phyloP scores from a whole-genome alignment of 2,888 invertebrate species.

The Ophioninae sp. region DNA sequence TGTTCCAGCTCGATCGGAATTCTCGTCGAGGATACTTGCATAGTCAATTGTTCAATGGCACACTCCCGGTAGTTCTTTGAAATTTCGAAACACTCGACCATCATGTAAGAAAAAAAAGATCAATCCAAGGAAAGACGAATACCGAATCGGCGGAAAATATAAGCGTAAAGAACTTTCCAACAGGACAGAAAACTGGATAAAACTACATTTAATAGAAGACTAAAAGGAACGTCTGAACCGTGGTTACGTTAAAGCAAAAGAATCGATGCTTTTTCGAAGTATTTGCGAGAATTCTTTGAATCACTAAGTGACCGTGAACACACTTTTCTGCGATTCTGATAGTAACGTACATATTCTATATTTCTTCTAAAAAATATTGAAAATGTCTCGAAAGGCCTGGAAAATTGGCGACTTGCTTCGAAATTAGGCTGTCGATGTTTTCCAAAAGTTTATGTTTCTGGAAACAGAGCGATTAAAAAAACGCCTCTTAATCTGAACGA shows the following conservation, averaged over 20 bases:
- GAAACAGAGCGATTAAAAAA: no score
- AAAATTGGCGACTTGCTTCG: no score
- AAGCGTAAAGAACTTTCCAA: neutral
- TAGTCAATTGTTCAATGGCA: slow-evolving; percentile 59
- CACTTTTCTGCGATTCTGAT: no score
- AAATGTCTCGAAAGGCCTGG: no score
- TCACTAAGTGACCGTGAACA: no score
- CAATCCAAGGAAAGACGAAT: neutral
- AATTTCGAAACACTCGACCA: slow-evolving; percentile 55
- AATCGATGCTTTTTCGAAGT: neutral
- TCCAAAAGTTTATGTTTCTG: no score
- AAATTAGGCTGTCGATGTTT: no score
- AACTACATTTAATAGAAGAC: neutral
- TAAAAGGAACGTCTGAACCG: neutral
- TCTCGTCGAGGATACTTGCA: slow-evolving; percentile 53
- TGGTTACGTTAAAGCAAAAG: neutral
- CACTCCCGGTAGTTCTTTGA: slow-evolving; percentile 51
- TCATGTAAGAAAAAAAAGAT: slow-evolving; percentile 33
- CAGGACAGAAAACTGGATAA: neutral
- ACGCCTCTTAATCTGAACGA: no score
- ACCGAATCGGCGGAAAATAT: neutral
- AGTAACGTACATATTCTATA: no score
- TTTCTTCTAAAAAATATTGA: no score
- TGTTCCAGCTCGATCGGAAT: slow-evolving; percentile 32
- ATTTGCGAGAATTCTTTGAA: no score